Conservation (phyloP, 2,888 invertebrate species). For the Melanotus villosus region DNA sequence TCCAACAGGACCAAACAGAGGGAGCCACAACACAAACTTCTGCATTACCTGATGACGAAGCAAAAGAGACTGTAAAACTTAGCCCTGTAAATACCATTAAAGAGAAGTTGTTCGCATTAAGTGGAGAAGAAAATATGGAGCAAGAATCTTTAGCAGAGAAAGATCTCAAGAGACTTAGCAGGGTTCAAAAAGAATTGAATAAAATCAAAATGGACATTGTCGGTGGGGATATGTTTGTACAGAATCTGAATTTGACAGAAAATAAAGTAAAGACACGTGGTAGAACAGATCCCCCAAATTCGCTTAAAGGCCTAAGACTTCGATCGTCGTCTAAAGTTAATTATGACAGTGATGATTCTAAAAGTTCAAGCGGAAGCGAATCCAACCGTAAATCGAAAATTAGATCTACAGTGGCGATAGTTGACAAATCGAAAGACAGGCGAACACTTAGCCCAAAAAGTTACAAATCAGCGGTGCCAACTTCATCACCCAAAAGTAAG, state of each 20-base stretch:
- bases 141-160: neutral
- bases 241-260: slow-evolving; percentile 19
- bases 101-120: no score
- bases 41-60: no score
- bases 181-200: slow-evolving; percentile 46
- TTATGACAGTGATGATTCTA: slow-evolving; percentile 10
- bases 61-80: no score
- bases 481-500: neutral
- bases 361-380: neutral
- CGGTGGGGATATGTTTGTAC: slow-evolving; percentile 43
- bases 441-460: neutral
- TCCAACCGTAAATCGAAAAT: neutral
- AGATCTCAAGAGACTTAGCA: slow-evolving; percentile 1
- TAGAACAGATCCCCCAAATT: neutral
- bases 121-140: neutral
- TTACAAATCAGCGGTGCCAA: neutral
- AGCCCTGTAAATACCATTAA: no score
- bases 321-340: neutral
- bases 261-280: slow-evolving; percentile 22
- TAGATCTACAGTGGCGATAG: neutral
- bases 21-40: no score
- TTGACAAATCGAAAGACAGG: neutral
- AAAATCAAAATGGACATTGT: slow-evolving; percentile 51
- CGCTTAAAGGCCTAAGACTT: neutral
- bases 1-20: no score